Conservation (phyloP, 2,113 vertebrate genomes). For the Brachyistius frenatus region DNA sequence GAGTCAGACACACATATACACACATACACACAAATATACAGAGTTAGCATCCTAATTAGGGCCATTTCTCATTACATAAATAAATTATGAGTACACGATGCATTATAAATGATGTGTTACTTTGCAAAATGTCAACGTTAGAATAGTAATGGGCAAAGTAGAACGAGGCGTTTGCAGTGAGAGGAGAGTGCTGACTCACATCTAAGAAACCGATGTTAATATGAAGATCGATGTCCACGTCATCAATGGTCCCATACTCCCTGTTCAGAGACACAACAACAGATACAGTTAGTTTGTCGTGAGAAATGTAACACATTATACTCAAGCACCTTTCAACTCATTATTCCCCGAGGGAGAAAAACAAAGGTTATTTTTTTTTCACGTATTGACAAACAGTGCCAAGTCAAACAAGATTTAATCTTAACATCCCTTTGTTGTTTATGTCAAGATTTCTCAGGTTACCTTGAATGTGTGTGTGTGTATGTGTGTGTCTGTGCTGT, state of each 20-base stretch:
- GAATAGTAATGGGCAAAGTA: conserved; percentile 51
- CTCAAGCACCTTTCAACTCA: conserved; percentile 2
- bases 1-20: conserved; percentile 68
- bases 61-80: conserved; percentile 65
- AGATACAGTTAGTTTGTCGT: conserved; percentile 25
- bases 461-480: neutral
- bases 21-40: conserved; percentile 65
- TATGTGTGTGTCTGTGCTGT: conserved; percentile 23
- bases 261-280: conserved; percentile 77
- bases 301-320: conserved; percentile 9
- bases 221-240: conserved; percentile 98
- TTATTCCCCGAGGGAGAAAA: conserved; percentile 20
- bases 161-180: conserved; percentile 23
- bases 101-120: conserved; percentile 66
- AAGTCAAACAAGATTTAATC: too few species aligned
- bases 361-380: neutral
- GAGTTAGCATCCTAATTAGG: conserved; percentile 73
- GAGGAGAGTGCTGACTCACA: conserved; percentile 85
- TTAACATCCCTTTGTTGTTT: too few species aligned
- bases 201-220: conserved; percentile 98
- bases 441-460: too few species aligned
- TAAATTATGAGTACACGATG: conserved; percentile 53
- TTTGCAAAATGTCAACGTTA: conserved; percentile 64
- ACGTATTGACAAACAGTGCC: too few species aligned
- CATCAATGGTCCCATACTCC: conserved; percentile 98